Percentiles rank a stretch among this genome's conserved stretches.
Conservation (phyloP, 2,113 vertebrate species). For the Labeo rohita region DNA sequence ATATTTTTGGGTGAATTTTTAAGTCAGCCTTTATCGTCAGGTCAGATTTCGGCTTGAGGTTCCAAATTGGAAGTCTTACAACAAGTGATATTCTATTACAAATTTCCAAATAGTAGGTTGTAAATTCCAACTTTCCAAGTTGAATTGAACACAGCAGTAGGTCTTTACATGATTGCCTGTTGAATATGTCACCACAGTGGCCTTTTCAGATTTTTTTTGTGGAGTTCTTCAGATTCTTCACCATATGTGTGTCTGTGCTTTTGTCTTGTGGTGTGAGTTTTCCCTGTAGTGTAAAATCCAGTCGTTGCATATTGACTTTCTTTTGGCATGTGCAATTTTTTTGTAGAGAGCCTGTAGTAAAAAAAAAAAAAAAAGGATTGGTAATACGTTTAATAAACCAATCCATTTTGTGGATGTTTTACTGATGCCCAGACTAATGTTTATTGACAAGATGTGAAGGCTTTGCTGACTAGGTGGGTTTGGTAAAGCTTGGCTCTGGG, state of each 20-base stretch:
- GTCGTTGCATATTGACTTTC: slow-evolving; percentile 47
- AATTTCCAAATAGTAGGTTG: not conserved
- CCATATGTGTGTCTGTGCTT: not conserved
- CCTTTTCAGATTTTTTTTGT: not conserved
- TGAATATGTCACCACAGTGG: not conserved
- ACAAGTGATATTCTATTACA: not conserved
- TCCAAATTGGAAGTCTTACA: not conserved
- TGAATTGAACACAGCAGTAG: not conserved
- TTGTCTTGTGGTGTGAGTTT: not conserved
- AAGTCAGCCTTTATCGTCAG: not conserved
- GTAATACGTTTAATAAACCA: slow-evolving; percentile 62
- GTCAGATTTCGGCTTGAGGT: not conserved
- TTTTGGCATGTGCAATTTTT: slow-evolving; percentile 48
- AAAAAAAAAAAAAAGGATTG: slow-evolving; percentile 23
- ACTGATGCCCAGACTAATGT: slow-evolving; percentile 72
- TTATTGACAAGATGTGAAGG: slow-evolving; percentile 82
- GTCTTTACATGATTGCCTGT: not conserved
- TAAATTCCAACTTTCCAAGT: not conserved
- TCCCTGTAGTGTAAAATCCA: not conserved
- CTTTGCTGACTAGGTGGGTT: slow-evolving; percentile 84
- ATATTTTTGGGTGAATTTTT: too few relatives aligned
- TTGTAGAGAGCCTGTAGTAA: slow-evolving; percentile 28
- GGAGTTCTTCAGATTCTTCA: not conserved
- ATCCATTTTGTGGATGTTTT: slow-evolving; percentile 51
- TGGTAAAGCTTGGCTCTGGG: slow-evolving; percentile 77